Evolutionary conservation across 2,797 vertebrate genomes (phyloP).

Genomic region (Benthosema pterotum): DNA sequence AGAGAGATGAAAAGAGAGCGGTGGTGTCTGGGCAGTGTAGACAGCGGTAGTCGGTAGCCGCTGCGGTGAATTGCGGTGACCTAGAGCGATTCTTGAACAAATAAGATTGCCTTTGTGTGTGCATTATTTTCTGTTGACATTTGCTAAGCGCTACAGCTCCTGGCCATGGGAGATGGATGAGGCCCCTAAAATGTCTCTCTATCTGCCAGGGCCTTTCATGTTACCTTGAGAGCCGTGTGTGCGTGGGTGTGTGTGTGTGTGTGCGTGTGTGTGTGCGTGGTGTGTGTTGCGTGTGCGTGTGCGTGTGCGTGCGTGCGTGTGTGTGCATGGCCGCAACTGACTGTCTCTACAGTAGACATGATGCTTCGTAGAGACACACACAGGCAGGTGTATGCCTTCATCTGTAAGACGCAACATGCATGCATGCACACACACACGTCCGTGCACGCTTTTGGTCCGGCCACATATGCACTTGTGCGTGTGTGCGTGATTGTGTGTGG

Average conservation of each 20-base stretch:
- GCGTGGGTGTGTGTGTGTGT: constrained; percentile 29
- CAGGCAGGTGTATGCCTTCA: neutral
- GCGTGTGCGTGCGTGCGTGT: neutral
- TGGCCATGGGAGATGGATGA: constrained; percentile 83
- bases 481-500: neutral
- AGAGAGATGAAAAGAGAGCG: neutral
- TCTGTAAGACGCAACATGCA: neutral
- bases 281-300: constrained; percentile 8
- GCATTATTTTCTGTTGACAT: constrained; percentile 88
- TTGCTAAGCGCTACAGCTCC: constrained; percentile 83
- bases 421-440: neutral
- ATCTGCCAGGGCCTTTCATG: constrained; percentile 78
- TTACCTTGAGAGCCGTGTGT: constrained; percentile 71
- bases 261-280: constrained; percentile 22
- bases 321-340: neutral
- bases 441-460: too few species aligned
- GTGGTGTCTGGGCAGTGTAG: constrained; percentile 28
- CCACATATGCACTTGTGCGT: neutral
- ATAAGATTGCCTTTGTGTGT: constrained; percentile 85
- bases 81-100: constrained; percentile 85
- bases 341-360: too few species aligned
- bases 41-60: constrained; percentile 52
- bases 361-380: neutral
- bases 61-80: constrained; percentile 79
- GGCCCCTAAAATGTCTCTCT: constrained; percentile 79